Base-by-base conservation (phyloP, 2,888 invertebrate species). In the Cancer borealis region DNA sequence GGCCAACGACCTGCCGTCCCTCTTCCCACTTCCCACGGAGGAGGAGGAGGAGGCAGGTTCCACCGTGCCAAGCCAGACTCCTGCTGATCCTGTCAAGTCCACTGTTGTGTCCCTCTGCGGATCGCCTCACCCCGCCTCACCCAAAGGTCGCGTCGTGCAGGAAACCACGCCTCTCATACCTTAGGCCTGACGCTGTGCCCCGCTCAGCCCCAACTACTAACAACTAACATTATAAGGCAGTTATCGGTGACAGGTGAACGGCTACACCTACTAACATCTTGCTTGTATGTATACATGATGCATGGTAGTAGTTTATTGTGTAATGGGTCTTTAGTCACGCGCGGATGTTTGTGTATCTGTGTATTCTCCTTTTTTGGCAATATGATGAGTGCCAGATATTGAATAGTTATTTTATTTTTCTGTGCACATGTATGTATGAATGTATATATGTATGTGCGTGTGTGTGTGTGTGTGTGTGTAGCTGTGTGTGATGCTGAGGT, bases 91-190 rank as follows among this genome's bases (percentile, higher is more conserved):
- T 47, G 17, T 17, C 84, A 17, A 21, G 66, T 5, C 66, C 17
- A 14, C 66, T 21, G n/a, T 4, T 12, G 84, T 17, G 84, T 39
- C 39, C 6, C 60, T 21, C 60, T 21, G 21, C 60, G 21, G 12
- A 17, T 39, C 84, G 84, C 12, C 84, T 84, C 39, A 39, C 2
- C 84, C 14, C 84, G 26, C 84, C 3, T 84, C 84, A 84, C 14
- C 84, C 39, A 39, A 39, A 39, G 39, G 84, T 84, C 84, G 84
- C 84, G 8, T 39, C 84, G 14, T 54, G 46, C 47, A 89, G 89
- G 89, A 89, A 89, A 49, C 54, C 89, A 47, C 54, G 89, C 89
- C 47, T n/a, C 89, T 89, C 54, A 49, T 54, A 47, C 46, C 89
- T 47, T 88, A 88, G 17, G n/a, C 88, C 45, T 88, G 47, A 88